Evolutionary conservation across 2,113 vertebrate genomes (phyloP).

Genomic region (Ellobius talpinus): DNA sequence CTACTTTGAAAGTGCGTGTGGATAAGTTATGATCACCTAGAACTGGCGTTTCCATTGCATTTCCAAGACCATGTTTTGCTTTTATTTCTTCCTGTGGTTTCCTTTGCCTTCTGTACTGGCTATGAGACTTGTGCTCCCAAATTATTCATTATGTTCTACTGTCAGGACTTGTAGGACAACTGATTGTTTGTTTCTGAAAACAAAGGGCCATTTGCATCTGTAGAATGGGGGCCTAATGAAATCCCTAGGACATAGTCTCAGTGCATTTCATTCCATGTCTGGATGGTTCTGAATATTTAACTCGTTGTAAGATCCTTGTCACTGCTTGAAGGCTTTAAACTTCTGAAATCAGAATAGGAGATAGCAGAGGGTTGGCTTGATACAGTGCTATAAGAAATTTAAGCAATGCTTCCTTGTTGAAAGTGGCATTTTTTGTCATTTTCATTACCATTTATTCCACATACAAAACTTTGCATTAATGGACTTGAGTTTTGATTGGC

Average conservation of each 20-base stretch:
- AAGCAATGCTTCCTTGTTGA: slow-evolving; percentile 12
- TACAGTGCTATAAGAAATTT: neutral
- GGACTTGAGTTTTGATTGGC: no score
- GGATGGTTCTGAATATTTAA: neutral
- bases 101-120: slow-evolving; percentile 11
- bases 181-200: slow-evolving; percentile 62
- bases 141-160: slow-evolving; percentile 47
- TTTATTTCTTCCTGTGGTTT: slow-evolving; percentile 11
- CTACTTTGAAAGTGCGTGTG: neutral
- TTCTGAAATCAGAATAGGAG: neutral
- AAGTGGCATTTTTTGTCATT: neutral
- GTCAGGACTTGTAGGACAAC: slow-evolving; percentile 47
- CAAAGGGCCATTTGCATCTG: slow-evolving; percentile 47
- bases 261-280: slow-evolving; percentile 4
- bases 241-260: neutral
- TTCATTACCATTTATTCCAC: no score
- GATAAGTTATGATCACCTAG: neutral
- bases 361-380: neutral
- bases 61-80: neutral
- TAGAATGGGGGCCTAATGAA: neutral
- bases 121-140: slow-evolving; percentile 11
- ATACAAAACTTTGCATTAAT: no score
- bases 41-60: neutral
- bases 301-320: slow-evolving; percentile 5
- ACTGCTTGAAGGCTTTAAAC: neutral